These are phyloP conservation scores for Acleris sparsana DNA, from an alignment of 2,888 invertebrate genomes.

Conservation along the genomic window DNA sequence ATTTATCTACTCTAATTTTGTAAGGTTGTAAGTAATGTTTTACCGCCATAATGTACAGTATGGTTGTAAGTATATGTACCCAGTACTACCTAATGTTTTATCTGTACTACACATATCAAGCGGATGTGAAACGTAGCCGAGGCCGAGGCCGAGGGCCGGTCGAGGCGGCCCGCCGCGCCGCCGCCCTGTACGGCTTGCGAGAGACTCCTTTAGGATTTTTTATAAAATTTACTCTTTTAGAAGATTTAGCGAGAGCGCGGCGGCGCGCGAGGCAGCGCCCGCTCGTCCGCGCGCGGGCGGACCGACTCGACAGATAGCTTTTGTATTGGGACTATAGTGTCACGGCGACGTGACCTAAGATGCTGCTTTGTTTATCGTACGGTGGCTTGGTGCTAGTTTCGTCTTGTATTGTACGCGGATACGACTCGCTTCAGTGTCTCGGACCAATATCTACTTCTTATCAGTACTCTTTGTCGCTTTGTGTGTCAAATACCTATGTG, in stretches of 20 bases:
- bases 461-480: constrained; percentile 79
- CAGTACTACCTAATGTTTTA: constrained; percentile 71
- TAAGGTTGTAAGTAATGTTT: constrained; percentile 71
- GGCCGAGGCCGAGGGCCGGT: constrained; percentile 14
- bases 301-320: constrained; percentile 61
- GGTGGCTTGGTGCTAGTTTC: constrained; percentile 81
- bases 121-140: constrained; percentile 51
- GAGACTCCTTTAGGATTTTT: constrained; percentile 67
- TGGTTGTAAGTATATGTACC: constrained; percentile 74
- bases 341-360: constrained; percentile 45
- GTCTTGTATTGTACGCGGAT: constrained; percentile 65
- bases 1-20: constrained; percentile 67
- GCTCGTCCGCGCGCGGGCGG: no score
- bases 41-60: constrained; percentile 76
- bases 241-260: constrained; percentile 60
- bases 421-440: constrained; percentile 80
- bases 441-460: constrained; percentile 80
- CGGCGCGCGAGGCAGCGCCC: constrained; percentile 46
- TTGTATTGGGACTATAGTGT: constrained; percentile 53
- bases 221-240: constrained; percentile 73
- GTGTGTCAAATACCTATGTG: constrained; percentile 80
- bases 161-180: constrained; percentile 51
- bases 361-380: constrained; percentile 69
- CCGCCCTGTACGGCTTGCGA: constrained; percentile 52
- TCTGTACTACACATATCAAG: constrained; percentile 80